Conservation (phyloP, 2,888 invertebrate genomes). For the Drosophila siamana region DNA sequence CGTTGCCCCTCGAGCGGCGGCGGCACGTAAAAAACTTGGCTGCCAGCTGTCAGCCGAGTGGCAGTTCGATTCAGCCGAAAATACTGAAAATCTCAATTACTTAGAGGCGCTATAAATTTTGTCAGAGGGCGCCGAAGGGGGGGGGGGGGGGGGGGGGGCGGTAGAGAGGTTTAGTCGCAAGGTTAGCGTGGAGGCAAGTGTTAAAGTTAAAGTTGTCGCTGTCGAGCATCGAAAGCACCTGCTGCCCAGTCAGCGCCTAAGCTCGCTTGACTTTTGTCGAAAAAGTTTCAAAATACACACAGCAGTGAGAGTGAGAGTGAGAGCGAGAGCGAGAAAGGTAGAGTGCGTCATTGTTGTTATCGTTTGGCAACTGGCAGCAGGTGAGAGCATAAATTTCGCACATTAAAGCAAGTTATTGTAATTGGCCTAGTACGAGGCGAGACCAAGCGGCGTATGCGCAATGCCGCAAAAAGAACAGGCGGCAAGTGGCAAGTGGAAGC, state of each 20-base stretch:
- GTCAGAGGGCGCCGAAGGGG: slow-evolving; percentile 5
- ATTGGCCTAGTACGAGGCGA: slow-evolving; percentile 32
- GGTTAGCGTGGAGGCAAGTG: slow-evolving; percentile 47
- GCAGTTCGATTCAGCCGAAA: slow-evolving; percentile 18
- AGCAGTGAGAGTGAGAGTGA: neutral
- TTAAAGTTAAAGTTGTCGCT: slow-evolving; percentile 72
- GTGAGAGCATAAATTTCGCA: slow-evolving; percentile 71
- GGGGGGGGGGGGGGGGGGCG: neutral
- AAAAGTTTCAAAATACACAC: slow-evolving; percentile 47
- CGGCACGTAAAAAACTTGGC: too few relatives aligned
- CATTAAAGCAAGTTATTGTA: slow-evolving; percentile 57
- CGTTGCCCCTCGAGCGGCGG: too few relatives aligned
- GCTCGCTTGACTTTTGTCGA: slow-evolving; percentile 61
- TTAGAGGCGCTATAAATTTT: slow-evolving; percentile 58
- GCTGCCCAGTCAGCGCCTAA: slow-evolving; percentile 46
- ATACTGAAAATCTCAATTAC: slow-evolving; percentile 67
- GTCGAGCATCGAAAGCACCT: slow-evolving; percentile 63
- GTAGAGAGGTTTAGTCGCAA: neutral
- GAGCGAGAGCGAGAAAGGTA: neutral
- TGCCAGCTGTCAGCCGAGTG: neutral
- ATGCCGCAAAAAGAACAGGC: slow-evolving; percentile 12
- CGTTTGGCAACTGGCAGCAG: slow-evolving; percentile 55
- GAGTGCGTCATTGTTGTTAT: slow-evolving; percentile 14
- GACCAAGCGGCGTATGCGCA: slow-evolving; percentile 42
- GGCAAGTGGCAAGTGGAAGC: neutral